Conservation (phyloP, 2,797 vertebrate genomes). For the Arvicola amphibius region DNA sequence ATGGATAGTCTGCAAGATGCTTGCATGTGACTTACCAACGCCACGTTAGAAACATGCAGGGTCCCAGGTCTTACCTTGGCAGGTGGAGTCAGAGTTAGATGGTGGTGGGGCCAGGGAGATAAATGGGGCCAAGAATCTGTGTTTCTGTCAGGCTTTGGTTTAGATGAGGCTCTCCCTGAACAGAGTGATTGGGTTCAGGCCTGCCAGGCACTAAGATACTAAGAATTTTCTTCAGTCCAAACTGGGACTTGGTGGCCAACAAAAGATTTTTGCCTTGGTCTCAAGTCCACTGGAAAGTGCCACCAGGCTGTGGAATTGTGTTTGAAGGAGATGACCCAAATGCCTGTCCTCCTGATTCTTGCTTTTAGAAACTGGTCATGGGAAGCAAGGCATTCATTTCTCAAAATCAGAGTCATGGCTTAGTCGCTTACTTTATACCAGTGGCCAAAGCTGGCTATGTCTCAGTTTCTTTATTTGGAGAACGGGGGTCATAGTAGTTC, state of each 20-base stretch:
- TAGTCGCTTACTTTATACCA: background rate
- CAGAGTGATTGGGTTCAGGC: too few relatives aligned
- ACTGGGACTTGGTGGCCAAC: too few relatives aligned
- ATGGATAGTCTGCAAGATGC: background rate
- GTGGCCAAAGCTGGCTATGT: background rate
- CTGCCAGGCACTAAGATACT: too few relatives aligned
- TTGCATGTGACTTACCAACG: background rate
- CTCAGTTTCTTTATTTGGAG: slow-evolving; percentile 1
- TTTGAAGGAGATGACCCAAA: too few relatives aligned
- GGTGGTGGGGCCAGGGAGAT: background rate
- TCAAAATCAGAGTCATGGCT: background rate
- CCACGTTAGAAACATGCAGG: background rate
- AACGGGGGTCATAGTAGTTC: background rate
- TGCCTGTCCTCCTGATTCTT: background rate
- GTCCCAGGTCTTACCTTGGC: background rate
- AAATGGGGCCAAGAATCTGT: background rate
- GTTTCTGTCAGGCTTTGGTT: too few relatives aligned
- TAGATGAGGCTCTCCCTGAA: too few relatives aligned
- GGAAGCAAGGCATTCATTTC: background rate
- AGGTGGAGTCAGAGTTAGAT: background rate
- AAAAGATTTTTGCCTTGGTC: too few relatives aligned
- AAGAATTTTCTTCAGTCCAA: too few relatives aligned
- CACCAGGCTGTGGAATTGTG: too few relatives aligned
- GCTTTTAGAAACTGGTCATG: background rate
- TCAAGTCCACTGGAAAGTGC: too few relatives aligned